Conservation (phyloP, 2,113 vertebrate species). For the Thunnus maccoyii region DNA sequence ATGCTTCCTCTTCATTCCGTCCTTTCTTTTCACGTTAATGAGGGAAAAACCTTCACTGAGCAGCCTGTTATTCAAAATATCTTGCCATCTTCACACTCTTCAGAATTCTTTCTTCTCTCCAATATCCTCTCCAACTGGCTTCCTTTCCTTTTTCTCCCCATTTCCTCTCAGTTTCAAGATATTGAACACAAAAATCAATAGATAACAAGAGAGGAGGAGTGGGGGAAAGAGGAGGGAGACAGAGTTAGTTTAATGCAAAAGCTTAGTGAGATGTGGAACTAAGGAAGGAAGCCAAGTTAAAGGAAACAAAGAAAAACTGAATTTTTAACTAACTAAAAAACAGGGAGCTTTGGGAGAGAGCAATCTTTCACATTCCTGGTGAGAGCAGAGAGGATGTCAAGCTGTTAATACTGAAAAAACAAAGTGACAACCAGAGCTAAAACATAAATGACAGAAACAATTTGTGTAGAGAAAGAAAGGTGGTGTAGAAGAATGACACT, state of each 20-base stretch:
- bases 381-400: background rate
- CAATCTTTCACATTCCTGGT: constrained; percentile 4
- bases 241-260: background rate
- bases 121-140: constrained; percentile 13
- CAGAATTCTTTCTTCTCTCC: constrained; percentile 27
- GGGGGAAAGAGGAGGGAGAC: background rate
- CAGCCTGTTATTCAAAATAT: constrained; percentile 47
- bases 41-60: constrained; percentile 45
- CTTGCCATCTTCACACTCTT: constrained; percentile 37
- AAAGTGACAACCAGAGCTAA: constrained; percentile 5
- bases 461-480: background rate
- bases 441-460: constrained; percentile 17
- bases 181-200: constrained; percentile 47
- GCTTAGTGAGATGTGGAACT: background rate
- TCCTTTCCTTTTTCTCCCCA: constrained; percentile 20
- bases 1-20: constrained; percentile 57
- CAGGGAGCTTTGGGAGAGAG: constrained; percentile 8
- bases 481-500: background rate
- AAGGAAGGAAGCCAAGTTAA: background rate
- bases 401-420: constrained; percentile 23
- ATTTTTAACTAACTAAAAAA: too few species aligned
- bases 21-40: constrained; percentile 60
- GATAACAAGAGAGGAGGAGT: constrained; percentile 23
- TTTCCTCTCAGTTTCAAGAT: constrained; percentile 41
- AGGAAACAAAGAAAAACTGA: background rate